phyloP scores from a whole-genome alignment of 2,888 invertebrate species.

The Spicauda simplicius region DNA sequence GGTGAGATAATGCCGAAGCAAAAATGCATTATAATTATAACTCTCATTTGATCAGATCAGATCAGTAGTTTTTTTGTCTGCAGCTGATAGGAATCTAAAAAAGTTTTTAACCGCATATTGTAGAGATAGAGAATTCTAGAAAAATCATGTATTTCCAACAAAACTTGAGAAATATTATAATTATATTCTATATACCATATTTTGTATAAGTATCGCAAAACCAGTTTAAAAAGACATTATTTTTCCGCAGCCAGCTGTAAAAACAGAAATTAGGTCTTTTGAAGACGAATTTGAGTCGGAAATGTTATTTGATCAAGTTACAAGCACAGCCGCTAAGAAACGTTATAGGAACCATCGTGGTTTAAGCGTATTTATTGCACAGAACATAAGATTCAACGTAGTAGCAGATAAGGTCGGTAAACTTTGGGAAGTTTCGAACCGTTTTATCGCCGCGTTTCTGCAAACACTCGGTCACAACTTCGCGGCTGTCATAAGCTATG shows the following conservation, averaged over 20 bases:
- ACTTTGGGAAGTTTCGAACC: constrained; percentile 18
- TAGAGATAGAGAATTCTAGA: no score
- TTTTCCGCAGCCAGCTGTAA: background rate
- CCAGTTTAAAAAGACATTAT: background rate
- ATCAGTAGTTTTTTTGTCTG: no score
- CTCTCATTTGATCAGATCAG: no score
- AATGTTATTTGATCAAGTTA: constrained; percentile 1
- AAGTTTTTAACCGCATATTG: no score
- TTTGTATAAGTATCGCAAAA: background rate
- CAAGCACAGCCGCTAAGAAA: background rate
- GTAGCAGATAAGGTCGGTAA: background rate
- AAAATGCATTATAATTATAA: no score
- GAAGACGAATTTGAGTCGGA: background rate
- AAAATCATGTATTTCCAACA: no score
- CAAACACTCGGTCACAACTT: constrained; percentile 28
- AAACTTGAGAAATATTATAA: no score
- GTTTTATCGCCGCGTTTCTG: constrained; percentile 17
- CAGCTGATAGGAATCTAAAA: no score
- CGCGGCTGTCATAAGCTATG: constrained; percentile 15
- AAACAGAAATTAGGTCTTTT: background rate
- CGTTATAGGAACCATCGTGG: background rate
- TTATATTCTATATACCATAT: no score
- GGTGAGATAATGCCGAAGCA: no score
- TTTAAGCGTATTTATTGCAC: background rate
- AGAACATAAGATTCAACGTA: background rate